Conservation (phyloP, 2,113 vertebrate species). For the Oophaga pumilio region DNA sequence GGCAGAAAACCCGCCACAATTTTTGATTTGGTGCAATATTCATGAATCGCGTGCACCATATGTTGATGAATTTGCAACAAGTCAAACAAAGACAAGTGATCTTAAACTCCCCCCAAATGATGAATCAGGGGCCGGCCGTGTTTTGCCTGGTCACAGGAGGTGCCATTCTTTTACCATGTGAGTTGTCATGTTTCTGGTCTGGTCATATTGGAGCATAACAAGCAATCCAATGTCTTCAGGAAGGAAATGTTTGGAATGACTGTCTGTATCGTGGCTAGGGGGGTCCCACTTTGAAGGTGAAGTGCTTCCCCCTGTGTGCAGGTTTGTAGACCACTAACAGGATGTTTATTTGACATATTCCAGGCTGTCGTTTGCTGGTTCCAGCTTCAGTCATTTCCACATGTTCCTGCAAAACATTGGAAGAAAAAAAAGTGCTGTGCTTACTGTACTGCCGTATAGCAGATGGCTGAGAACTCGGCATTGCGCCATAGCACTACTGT, state of each 20-base stretch:
- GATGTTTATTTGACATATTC: constrained; percentile 52
- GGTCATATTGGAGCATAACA: not conserved
- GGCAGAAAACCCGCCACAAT: too few species aligned
- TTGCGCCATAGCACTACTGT: not conserved
- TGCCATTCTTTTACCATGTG: not conserved
- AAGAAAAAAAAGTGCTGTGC: not conserved
- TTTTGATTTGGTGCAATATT: too few species aligned
- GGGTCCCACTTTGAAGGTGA: constrained; percentile 18
- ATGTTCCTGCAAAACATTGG: constrained; percentile 49
- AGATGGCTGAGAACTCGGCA: constrained; percentile 18
- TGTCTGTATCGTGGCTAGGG: not conserved
- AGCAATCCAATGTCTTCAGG: constrained; percentile 1
- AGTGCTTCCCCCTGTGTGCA: constrained; percentile 36
- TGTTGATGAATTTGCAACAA: too few species aligned
- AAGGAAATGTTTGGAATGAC: constrained; percentile 29
- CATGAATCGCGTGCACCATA: too few species aligned
- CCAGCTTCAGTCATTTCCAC: constrained; percentile 46
- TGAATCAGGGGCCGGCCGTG: not conserved
- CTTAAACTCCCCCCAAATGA: too few species aligned
- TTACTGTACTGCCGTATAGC: constrained; percentile 5
- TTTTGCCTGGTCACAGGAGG: not conserved
- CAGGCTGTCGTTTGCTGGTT: constrained; percentile 46
- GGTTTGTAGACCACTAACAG: constrained; percentile 21
- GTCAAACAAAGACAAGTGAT: too few species aligned
- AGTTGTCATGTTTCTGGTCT: not conserved